Evolutionary conservation across 2,797 vertebrate species (phyloP).

Genomic region (Lemur catta): DNA sequence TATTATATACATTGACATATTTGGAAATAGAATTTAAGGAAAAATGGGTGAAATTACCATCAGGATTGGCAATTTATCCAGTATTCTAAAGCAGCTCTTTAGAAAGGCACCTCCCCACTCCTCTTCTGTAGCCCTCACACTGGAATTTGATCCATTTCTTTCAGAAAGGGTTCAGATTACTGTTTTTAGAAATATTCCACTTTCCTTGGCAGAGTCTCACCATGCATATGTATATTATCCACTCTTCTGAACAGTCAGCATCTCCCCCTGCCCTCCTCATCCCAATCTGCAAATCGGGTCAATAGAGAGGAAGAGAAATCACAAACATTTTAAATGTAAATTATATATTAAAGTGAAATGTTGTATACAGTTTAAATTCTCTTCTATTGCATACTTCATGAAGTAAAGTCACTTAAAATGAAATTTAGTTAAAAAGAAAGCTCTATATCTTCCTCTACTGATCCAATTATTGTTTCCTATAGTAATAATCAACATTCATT

Average conservation of each 20-base stretch:
- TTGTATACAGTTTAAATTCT: neutral
- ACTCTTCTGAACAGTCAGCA: neutral
- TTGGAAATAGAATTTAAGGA: neutral
- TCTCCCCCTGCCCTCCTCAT: neutral
- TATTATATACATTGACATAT: neutral
- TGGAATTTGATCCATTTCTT: neutral
- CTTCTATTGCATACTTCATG: neutral
- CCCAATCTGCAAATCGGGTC: neutral
- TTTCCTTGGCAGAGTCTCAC: neutral
- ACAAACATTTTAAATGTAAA: neutral
- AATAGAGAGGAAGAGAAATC: neutral
- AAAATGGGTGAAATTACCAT: neutral
- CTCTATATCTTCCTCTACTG: neutral
- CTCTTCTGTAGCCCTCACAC: neutral
- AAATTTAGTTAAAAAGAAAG: neutral
- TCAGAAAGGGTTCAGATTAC: neutral
- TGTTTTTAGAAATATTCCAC: neutral
- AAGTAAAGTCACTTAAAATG: neutral
- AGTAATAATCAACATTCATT: neutral
- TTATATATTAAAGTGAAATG: neutral
- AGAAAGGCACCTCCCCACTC: neutral
- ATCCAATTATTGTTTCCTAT: neutral
- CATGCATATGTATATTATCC: neutral
- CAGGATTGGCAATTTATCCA: neutral
- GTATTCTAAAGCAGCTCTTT: neutral